Percentiles rank a stretch among this genome's conserved stretches.
Conservation (phyloP, 2,888 invertebrate species). For the Gastracanthus pulcherrimus region DNA sequence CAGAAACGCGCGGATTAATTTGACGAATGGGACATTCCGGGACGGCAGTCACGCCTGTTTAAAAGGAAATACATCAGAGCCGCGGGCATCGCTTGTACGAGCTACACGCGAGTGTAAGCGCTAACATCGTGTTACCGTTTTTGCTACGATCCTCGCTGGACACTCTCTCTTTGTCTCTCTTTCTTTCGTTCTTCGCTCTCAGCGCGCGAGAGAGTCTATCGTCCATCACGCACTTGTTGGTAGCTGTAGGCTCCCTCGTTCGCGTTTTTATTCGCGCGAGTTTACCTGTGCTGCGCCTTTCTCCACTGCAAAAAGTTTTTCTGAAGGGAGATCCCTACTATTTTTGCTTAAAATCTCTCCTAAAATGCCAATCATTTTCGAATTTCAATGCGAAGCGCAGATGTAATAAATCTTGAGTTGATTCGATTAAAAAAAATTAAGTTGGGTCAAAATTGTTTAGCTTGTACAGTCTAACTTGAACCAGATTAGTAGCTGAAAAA, state of each 20-base stretch:
- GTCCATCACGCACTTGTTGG: conserved; percentile 61
- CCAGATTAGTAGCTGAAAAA: no score
- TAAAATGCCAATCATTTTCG: no score
- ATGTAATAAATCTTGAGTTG: no score
- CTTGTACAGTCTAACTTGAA: no score
- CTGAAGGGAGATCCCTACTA: no score
- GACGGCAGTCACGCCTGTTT: conserved; percentile 43
- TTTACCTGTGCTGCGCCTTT: not conserved
- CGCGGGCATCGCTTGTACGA: conserved; percentile 48
- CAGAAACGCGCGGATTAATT: conserved; percentile 30
- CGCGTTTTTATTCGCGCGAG: no score
- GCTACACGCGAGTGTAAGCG: conserved; percentile 57
- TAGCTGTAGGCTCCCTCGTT: no score
- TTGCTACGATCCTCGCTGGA: conserved; percentile 58
- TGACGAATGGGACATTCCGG: conserved; percentile 52
- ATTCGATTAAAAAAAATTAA: no score
- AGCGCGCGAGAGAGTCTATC: conserved; percentile 49
- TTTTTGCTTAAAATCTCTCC: no score
- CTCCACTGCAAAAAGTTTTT: no score
- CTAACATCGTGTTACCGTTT: conserved; percentile 65
- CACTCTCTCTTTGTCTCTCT: not conserved
- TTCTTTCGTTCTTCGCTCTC: not conserved
- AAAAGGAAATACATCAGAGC: conserved; percentile 53
- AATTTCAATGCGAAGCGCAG: no score
- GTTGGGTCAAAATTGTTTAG: no score